A percentile compares a stretch with the other conserved stretches of the same genome.
phyloP scores from a whole-genome alignment of 2,888 invertebrate species.

The Atherix ibis region DNA sequence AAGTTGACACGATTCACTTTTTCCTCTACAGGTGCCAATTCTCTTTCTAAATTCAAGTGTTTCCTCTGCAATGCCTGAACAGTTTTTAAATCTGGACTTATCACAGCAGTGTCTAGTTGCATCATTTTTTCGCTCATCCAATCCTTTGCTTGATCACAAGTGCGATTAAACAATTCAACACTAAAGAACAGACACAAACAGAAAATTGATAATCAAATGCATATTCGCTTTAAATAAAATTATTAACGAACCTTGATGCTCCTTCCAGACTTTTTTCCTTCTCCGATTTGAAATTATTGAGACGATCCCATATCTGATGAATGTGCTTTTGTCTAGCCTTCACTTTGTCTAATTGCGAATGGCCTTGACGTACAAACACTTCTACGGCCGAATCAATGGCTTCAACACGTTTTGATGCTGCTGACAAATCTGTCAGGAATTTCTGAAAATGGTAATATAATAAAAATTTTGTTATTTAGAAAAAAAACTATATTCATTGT shows the following conservation, averaged over 20 bases:
- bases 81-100: conserved; percentile 76
- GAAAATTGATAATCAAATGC: too few relatives aligned
- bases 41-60: conserved; percentile 86
- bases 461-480: background rate
- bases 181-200: conserved; percentile 37
- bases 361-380: conserved; percentile 69
- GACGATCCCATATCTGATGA: conserved; percentile 73
- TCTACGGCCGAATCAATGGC: conserved; percentile 76
- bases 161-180: conserved; percentile 88
- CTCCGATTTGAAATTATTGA: conserved; percentile 72
- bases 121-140: conserved; percentile 97
- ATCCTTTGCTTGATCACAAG: conserved; percentile 90
- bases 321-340: conserved; percentile 63
- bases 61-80: conserved; percentile 81
- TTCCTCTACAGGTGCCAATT: conserved; percentile 85
- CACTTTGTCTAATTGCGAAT: conserved; percentile 71
- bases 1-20: conserved; percentile 79
- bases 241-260: too few relatives aligned
- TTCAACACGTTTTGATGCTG: conserved; percentile 80
- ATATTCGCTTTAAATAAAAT: conserved; percentile 34
- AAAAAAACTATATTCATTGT: too few relatives aligned
- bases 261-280: conserved; percentile 87
- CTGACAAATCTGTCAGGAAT: conserved; percentile 88
- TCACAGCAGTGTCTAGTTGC: conserved; percentile 60
- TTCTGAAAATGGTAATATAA: conserved; percentile 41